Evolutionary conservation across 2,113 vertebrate species (phyloP), one percentile per base, ranked within the genome.

Genomic region (Fukomys damarensis): DNA sequence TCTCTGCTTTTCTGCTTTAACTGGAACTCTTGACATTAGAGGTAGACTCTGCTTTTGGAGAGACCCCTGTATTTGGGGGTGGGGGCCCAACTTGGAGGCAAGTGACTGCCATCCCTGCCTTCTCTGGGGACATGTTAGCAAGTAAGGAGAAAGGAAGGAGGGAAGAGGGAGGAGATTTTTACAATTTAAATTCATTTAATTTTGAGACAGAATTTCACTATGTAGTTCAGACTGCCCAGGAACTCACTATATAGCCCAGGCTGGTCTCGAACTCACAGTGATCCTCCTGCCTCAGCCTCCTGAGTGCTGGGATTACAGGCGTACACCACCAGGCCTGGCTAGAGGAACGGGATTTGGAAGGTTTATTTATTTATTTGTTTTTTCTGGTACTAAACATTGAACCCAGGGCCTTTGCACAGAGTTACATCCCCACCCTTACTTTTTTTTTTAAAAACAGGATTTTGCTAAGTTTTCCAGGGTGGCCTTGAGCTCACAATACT

Each of bases 331-430:
- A n/a, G n/a, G n/a, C n/a, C n/a, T n/a, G n/a, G n/a, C n/a, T 65
- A 11, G 68, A 83, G 56, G 28, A 83, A 93, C 80, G 89, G 86
- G 84, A 72, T 96, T 77, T n/a, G 79, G 56, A 97, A 96, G 82
- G 10, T 56, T 76, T 68, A n/a, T 46, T 79, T 63, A 32, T 63
- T 35, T 63, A 19, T 49, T 77, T 77, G 14, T 77, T 77, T 77
- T 49, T 52, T n/a, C 13, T 35, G 32, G 30, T 79, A 35, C 32
- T 79, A 30, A 32, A 54, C 76, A 35, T 35, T 54, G 32, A 54
- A 79, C 28, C 32, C 3, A 35, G 30, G 76, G 35, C 30, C 76
- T 79, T 79, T 54, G 76, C 7, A 54, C 30, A 20, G 46, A 79
- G 30, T 11, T 54, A n/a, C 30, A 20, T 79, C 49, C 49, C 8